phyloP scores from a whole-genome alignment of 1,140 invertebrate genomes.

The Drosophila prosaltans region DNA sequence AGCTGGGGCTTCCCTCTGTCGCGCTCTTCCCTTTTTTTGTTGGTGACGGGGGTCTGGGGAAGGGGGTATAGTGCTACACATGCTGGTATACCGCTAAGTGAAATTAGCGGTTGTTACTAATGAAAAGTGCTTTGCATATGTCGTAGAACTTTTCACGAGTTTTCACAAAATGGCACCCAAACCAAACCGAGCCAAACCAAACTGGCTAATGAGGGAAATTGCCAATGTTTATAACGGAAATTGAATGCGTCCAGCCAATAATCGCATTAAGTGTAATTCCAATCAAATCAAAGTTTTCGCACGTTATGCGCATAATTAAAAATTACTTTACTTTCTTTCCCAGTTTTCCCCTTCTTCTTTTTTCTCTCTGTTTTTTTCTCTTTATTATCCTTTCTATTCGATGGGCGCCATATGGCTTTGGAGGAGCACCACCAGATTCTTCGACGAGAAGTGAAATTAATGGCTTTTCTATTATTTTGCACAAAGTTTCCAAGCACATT shows the following conservation, averaged over 20 bases:
- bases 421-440: conserved; percentile 48
- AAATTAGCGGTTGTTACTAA: conserved; percentile 80
- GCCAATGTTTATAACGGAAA: conserved; percentile 18
- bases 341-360: conserved; percentile 12
- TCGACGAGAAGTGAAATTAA: conserved; percentile 81
- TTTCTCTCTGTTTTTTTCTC: neutral
- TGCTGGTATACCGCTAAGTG: conserved; percentile 65
- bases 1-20: neutral
- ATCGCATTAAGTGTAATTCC: conserved; percentile 62
- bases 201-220: neutral
- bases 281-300: conserved; percentile 63
- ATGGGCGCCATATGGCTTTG: conserved; percentile 48
- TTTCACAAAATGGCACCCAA: conserved; percentile 40
- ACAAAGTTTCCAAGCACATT: conserved; percentile 79
- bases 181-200: too few relatives aligned
- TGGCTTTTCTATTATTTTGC: conserved; percentile 81
- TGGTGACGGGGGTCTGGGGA: neutral
- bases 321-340: conserved; percentile 57
- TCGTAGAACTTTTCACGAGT: conserved; percentile 56
- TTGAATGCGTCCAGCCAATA: conserved; percentile 54
- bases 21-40: neutral
- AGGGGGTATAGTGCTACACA: neutral
- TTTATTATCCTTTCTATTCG: conserved; percentile 3
- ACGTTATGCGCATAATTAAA: conserved; percentile 79
- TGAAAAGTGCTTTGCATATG: conserved; percentile 70